phyloP scores from a whole-genome alignment of 37 sponge, comb jelly and placozoan genomes.

The Beroe ovata region DNA sequence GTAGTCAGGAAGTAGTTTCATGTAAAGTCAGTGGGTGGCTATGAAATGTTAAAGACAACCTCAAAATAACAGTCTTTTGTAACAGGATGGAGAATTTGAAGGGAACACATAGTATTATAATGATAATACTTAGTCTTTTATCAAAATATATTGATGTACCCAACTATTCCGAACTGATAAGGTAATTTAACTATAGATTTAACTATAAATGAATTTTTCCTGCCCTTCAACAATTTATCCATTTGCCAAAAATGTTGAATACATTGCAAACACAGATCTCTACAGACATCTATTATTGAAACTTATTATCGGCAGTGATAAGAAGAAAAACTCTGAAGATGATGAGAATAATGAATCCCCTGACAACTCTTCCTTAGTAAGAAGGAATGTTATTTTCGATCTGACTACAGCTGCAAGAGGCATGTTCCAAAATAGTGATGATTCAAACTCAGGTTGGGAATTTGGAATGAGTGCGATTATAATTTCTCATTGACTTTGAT shows the following conservation, averaged over 20 bases:
- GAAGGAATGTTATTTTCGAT: constrained; percentile 38
- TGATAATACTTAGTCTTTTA: constrained; percentile 52
- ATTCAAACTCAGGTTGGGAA: constrained; percentile 4
- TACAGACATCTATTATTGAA: no score
- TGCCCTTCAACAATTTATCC: no score
- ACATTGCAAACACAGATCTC: no score
- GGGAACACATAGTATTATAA: constrained; percentile 35
- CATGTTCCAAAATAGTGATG: constrained; percentile 9
- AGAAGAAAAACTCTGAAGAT: neutral
- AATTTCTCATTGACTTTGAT: no score
- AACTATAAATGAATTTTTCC: no score
- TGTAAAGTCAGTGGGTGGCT: no score
- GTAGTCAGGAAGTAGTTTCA: no score
- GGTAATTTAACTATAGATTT: constrained; percentile 22
- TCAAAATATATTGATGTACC: constrained; percentile 49
- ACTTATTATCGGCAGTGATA: neutral
- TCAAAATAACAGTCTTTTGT: neutral
- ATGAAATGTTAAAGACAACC: neutral
- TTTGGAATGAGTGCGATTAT: no score
- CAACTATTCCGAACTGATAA: constrained; percentile 31
- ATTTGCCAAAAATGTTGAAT: no score
- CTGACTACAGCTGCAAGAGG: constrained; percentile 37
- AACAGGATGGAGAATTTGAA: constrained; percentile 20
- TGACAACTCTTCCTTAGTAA: constrained; percentile 48
- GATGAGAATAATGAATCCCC: constrained; percentile 1